Evolutionary conservation across 2,113 vertebrate species (phyloP).

Genomic region (Amblyornis subalaris): DNA sequence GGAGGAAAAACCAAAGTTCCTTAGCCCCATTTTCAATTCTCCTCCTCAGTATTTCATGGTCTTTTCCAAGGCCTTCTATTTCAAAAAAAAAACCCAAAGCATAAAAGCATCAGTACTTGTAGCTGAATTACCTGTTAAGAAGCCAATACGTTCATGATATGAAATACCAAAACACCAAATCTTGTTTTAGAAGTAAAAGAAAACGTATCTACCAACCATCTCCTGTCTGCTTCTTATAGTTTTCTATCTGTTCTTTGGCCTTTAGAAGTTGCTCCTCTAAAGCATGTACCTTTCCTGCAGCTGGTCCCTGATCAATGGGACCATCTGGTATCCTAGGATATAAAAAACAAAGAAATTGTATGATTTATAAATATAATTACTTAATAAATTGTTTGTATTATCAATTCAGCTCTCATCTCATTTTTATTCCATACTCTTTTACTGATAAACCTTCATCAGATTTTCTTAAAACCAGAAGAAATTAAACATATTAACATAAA

Average conservation of each 20-base stretch:
- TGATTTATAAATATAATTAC: background rate
- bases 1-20: conserved; percentile 97
- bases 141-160: background rate
- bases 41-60: conserved; percentile 90
- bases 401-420: background rate
- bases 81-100: background rate
- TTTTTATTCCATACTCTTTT: background rate
- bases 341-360: conserved; percentile 14
- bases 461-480: background rate
- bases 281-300: conserved; percentile 86
- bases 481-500: background rate
- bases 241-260: conserved; percentile 98
- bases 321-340: conserved; percentile 92
- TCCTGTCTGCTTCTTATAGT: conserved; percentile 88
- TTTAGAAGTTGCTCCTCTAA: conserved; percentile 93
- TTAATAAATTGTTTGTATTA: background rate
- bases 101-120: background rate
- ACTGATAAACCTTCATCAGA: background rate
- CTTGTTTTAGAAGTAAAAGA: background rate
- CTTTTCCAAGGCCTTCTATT: conserved; percentile 82
- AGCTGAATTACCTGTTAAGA: background rate
- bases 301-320: conserved; percentile 85
- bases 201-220: conserved; percentile 77
- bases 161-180: background rate
- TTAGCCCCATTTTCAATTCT: conserved; percentile 93